A percentile compares a stretch with the other conserved stretches of the same genome.
phyloP scores from a whole-genome alignment of 2,113 vertebrate genomes.

The Mola mola region DNA sequence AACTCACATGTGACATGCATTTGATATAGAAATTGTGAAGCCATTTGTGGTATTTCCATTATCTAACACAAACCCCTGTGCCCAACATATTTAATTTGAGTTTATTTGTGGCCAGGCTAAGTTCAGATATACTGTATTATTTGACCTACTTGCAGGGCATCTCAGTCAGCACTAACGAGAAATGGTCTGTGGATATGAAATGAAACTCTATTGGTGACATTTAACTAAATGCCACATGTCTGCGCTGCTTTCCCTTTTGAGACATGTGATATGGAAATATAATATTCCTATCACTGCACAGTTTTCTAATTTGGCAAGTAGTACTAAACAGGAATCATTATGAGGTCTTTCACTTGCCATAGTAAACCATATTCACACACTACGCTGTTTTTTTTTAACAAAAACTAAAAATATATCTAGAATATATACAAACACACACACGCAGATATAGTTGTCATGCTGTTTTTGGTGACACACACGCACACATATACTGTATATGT shows the following conservation, averaged over 20 bases:
- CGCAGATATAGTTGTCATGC: too few species aligned
- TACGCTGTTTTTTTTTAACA: too few species aligned
- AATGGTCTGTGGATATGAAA: constrained; percentile 48
- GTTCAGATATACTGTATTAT: constrained; percentile 63
- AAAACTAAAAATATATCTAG: too few species aligned
- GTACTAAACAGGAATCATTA: constrained; percentile 67
- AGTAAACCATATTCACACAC: too few species aligned
- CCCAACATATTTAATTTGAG: constrained; percentile 73
- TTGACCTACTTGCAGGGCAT: constrained; percentile 61
- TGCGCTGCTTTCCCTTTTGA: constrained; percentile 47
- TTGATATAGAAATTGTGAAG: constrained; percentile 62
- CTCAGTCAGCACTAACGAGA: constrained; percentile 77
- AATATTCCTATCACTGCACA: constrained; percentile 69
- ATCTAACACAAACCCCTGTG: constrained; percentile 63
- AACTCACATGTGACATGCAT: constrained; percentile 58
- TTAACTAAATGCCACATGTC: constrained; percentile 82
- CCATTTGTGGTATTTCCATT: constrained; percentile 57
- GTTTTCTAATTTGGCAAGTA: constrained; percentile 71
- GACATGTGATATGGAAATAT: constrained; percentile 71
- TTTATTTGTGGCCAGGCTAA: constrained; percentile 59
- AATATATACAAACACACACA: too few species aligned
- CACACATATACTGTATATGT: too few species aligned
- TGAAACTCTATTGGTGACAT: constrained; percentile 76
- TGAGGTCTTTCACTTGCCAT: constrained; percentile 34
- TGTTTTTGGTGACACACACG: too few species aligned